Percentiles rank a stretch among this genome's conserved stretches.
These are phyloP conservation scores for Brachionus angularis DNA, from an alignment of 1,140 invertebrate species.

Conservation along the genomic window DNA sequence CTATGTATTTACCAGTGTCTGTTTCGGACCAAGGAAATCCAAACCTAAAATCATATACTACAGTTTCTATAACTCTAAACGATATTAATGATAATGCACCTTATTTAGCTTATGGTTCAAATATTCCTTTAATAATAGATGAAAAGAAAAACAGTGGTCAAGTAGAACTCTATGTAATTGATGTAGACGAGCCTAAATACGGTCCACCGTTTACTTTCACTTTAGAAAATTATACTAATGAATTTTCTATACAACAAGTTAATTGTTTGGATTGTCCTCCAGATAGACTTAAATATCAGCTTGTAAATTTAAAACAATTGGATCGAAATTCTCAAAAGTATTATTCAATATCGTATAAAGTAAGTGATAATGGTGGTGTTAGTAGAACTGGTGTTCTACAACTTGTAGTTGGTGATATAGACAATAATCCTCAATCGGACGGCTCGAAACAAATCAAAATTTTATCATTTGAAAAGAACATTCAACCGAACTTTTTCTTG, in stretches of 20 bases:
- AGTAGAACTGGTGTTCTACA: neutral
- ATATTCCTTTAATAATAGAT: conserved; percentile 15
- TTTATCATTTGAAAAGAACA: conserved; percentile 21
- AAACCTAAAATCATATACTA: conserved; percentile 3
- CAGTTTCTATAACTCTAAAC: neutral
- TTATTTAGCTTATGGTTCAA: neutral
- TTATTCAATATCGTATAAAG: neutral
- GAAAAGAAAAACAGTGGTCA: neutral
- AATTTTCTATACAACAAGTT: neutral
- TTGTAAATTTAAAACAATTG: neutral
- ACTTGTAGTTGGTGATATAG: conserved; percentile 24
- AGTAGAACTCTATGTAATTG: neutral
- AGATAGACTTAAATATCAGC: neutral
- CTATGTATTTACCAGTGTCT: neutral
- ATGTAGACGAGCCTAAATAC: conserved; percentile 1
- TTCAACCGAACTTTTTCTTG: neutral
- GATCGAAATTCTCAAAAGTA: neutral
- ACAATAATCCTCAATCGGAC: conserved; percentile 10
- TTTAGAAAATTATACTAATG: neutral
- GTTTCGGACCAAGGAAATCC: neutral
- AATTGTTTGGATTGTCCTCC: neutral
- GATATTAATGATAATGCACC: conserved; percentile 35
- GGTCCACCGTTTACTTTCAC: neutral
- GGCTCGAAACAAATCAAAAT: conserved; percentile 14
- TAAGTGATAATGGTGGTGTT: neutral